Evolutionary conservation across 2,113 vertebrate species (phyloP), one percentile per base, ranked within the genome.

Genomic region (Heterotilapia buettikoferi): DNA sequence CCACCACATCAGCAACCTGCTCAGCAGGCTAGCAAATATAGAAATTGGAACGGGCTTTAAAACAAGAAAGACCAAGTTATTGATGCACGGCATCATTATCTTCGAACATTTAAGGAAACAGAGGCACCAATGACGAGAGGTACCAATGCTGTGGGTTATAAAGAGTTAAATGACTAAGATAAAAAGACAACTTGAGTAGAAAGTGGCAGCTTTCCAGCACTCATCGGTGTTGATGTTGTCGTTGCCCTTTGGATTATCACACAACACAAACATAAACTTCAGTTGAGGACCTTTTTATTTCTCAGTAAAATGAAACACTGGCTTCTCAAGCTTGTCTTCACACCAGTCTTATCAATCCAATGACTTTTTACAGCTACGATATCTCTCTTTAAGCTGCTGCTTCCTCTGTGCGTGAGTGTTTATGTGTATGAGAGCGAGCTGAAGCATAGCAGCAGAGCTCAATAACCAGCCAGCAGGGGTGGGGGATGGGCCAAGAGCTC

Each of bases 401-500:
- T 88, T 90, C 80, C 84, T 90, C 59, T 83, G 76, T 66, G 80
- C 50, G 66, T 71, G 83, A 31, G 38, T 73, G 80, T 26, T 18
- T 19, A 11, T 47, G 16, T 31, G 43, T 31, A 50, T 31, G 24
- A 50, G 16, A 47, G 16, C n/a, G 45, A 86, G 80, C 29, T 33
- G 26, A 83, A 85, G 66, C 57, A 84, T 18, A 61, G 90, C 84
- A 63, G 76, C 36, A 45, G 71, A 84, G 87, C 91, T 89, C 84
- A 33, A 66, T 63, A 38, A 79, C 81, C 90, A 84, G 86, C 71
- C 84, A 78, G 88, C 59, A 18, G 59, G 84, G 52, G 63, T 92
- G 95, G 95, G 94, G 95, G 95, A 94, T 90, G 95, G 95, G 95
- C 84, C 53, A 84, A 84, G 84, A 81, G 89, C 82, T 82, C 84